Evolutionary conservation across 2,797 vertebrate species (phyloP).

Genomic region (Zalophus californianus): DNA sequence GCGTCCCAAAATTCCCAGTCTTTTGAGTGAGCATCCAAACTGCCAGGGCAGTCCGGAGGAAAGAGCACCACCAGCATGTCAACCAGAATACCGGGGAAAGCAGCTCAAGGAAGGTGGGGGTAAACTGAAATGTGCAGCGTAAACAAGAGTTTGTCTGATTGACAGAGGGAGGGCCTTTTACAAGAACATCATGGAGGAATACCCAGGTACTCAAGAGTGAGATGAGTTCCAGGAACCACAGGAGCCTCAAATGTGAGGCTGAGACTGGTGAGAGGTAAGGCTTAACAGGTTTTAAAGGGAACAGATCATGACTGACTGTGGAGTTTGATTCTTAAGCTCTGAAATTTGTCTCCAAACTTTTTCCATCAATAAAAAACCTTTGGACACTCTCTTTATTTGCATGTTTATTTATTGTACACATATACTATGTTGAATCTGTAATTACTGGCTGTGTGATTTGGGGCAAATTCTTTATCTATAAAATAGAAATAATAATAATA

Average conservation of each 20-base stretch:
- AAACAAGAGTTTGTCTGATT: not conserved
- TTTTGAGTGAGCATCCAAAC: not conserved
- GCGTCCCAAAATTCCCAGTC: not conserved
- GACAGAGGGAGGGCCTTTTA: not conserved
- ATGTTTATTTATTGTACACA: not conserved
- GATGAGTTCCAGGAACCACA: not conserved
- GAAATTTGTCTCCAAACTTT: not conserved
- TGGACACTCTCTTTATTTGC: not conserved
- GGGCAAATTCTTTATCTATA: not conserved
- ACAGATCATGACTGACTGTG: not conserved
- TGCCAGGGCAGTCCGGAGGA: not conserved
- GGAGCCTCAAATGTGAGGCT: not conserved
- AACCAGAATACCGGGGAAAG: not conserved
- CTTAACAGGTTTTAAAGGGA: not conserved
- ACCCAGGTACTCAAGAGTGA: not conserved
- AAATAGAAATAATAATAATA: conserved; percentile 21
- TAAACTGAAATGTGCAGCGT: not conserved
- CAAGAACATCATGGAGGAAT: not conserved
- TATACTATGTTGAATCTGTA: not conserved
- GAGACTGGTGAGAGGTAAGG: not conserved
- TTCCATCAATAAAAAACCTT: not conserved
- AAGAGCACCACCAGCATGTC: not conserved
- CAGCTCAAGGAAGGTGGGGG: not conserved
- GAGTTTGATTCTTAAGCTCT: not conserved
- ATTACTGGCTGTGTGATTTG: not conserved